Percentiles rank a stretch among this genome's conserved stretches.
Conservation (phyloP, 1,140 invertebrate genomes). For the Parapsyche elsis region DNA sequence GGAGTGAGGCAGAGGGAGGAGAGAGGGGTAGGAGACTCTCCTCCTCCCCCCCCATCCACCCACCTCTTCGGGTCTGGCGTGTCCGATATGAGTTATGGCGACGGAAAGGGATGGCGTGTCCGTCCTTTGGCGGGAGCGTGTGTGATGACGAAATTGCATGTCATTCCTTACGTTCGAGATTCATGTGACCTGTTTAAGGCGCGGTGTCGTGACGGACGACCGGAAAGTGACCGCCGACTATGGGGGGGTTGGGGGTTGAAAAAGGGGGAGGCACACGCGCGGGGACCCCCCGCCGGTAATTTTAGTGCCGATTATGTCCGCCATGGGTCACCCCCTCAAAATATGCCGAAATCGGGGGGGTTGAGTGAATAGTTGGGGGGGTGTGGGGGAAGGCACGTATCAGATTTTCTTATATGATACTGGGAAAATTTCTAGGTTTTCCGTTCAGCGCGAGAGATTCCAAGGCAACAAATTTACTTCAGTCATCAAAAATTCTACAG, state of each 20-base stretch:
- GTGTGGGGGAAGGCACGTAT: background rate
- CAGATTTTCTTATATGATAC: constrained; percentile 28
- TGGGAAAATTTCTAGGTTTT: constrained; percentile 16
- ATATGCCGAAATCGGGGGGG: background rate
- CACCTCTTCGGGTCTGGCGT: constrained; percentile 39
- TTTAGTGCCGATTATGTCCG: constrained; percentile 54
- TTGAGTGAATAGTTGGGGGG: background rate
- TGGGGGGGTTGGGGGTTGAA: background rate
- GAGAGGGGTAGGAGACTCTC: background rate
- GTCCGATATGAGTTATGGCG: constrained; percentile 56
- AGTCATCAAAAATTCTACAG: no score
- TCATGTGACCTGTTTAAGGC: constrained; percentile 56
- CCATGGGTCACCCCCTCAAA: background rate
- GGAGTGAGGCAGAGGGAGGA: background rate
- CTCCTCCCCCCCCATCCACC: constrained; percentile 17
- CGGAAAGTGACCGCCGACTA: constrained; percentile 49
- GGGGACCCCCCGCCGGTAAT: constrained; percentile 34
- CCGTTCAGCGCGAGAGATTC: background rate
- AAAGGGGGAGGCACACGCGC: background rate
- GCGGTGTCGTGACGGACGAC: constrained; percentile 54
- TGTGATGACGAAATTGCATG: constrained; percentile 57
- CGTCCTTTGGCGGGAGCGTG: constrained; percentile 50
- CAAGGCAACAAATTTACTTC: background rate
- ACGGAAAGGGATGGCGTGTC: constrained; percentile 56
- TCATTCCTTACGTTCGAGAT: constrained; percentile 56